These are phyloP conservation scores for Gymnopithys bicolor DNA, from an alignment of 2,797 vertebrate genomes.

Conservation along the genomic window DNA sequence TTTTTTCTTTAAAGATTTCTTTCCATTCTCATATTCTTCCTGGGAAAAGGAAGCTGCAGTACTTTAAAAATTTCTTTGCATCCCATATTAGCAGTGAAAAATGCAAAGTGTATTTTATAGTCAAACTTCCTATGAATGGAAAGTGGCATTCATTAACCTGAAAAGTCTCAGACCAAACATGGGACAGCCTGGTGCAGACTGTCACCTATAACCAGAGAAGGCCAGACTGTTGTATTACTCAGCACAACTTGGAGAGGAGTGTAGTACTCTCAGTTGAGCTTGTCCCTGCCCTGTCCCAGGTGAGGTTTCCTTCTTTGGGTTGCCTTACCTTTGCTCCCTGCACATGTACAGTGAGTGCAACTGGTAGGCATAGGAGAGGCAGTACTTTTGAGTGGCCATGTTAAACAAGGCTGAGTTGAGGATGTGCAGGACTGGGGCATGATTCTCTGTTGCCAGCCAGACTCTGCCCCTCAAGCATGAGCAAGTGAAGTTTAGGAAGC, in stretches of 20 bases:
- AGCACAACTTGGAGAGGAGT: background rate
- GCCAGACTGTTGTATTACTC: background rate
- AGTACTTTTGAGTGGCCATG: rapidly evolving
- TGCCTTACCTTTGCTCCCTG: background rate
- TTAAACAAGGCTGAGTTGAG: background rate
- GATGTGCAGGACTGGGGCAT: rapidly evolving
- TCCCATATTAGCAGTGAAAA: background rate
- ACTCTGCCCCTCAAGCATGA: background rate
- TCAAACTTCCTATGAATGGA: background rate
- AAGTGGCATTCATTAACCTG: background rate
- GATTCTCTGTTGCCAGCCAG: background rate
- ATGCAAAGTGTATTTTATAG: background rate
- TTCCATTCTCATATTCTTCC: background rate
- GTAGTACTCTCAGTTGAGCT: too few species aligned
- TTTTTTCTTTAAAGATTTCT: background rate
- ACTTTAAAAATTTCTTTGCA: background rate
- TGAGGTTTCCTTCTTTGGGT: background rate
- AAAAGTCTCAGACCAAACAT: background rate
- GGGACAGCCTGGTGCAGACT: background rate
- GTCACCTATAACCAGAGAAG: background rate
- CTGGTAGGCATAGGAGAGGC: rapidly evolving
- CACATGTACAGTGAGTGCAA: background rate
- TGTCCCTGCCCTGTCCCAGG: background rate
- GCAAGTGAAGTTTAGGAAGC: background rate
- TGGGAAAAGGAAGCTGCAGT: background rate